A percentile compares a stretch with the other conserved stretches of the same genome.
Evolutionary conservation across 2,888 invertebrate genomes (phyloP).

Genomic region (Oscheius myriophilus): DNA sequence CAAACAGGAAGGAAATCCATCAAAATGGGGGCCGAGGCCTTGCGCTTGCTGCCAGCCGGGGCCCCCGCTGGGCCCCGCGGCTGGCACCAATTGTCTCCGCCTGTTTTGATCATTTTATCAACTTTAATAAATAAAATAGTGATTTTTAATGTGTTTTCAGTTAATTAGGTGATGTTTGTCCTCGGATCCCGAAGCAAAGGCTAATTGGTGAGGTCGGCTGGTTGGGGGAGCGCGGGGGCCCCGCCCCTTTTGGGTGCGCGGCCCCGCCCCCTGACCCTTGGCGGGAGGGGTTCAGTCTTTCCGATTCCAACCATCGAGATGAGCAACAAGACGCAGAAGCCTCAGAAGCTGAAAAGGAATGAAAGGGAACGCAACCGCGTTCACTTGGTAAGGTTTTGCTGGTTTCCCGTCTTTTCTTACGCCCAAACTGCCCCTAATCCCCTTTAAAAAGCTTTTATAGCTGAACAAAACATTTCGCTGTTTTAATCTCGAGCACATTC

Average conservation of each 20-base stretch:
- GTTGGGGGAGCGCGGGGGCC: not conserved
- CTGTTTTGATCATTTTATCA: conserved; percentile 10
- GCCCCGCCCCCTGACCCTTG: conserved; percentile 26
- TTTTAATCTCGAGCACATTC: no score
- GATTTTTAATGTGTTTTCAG: not conserved
- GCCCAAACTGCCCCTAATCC: conserved; percentile 1
- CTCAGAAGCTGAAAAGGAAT: conserved; percentile 42
- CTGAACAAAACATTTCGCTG: no score
- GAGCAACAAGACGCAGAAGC: conserved; percentile 28
- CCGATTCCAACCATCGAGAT: not conserved
- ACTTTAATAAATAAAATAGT: not conserved
- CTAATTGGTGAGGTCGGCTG: not conserved
- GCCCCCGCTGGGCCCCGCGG: conserved; percentile 14
- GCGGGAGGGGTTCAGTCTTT: conserved; percentile 2
- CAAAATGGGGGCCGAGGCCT: no score
- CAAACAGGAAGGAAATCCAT: no score
- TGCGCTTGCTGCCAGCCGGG: not conserved
- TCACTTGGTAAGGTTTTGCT: conserved; percentile 37
- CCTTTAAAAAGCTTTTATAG: no score
- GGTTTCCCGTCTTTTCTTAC: not conserved
- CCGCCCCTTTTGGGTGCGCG: conserved; percentile 7
- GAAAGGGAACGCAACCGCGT: conserved; percentile 50
- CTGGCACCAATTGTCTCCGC: conserved; percentile 26
- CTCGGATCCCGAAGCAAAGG: not conserved
- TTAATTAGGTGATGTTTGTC: not conserved